phyloP scores from a whole-genome alignment of 2,113 vertebrate genomes.

The Siniperca chuatsi region DNA sequence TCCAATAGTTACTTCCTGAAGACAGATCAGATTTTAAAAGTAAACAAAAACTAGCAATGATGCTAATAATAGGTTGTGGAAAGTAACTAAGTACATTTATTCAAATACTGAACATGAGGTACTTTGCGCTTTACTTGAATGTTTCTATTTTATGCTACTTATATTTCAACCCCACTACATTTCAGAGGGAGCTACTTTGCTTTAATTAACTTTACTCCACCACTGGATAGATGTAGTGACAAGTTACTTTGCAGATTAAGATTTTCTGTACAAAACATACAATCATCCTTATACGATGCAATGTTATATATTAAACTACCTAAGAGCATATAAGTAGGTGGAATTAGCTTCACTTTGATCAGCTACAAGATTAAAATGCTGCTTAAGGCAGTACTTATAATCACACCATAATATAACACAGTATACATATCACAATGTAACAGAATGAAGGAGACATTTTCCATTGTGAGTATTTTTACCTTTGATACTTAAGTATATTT shows the following conservation, averaged over 20 bases:
- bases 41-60: neutral
- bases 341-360: neutral
- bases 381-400: neutral
- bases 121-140: neutral
- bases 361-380: neutral
- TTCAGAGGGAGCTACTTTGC: neutral
- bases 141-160: neutral
- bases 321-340: neutral
- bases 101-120: neutral
- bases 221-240: neutral
- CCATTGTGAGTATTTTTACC: neutral
- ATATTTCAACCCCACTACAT: neutral
- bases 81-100: neutral
- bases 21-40: neutral
- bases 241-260: neutral
- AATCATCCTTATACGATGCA: neutral
- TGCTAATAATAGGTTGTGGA: neutral
- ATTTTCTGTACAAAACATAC: neutral
- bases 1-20: neutral
- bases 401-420: neutral
- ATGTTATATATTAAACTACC: neutral
- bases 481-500: neutral
- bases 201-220: neutral
- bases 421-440: neutral
- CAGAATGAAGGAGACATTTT: neutral